These are phyloP conservation scores for Anthonomus grandis DNA, from an alignment of 1,140 invertebrate genomes.

Conservation along the genomic window DNA sequence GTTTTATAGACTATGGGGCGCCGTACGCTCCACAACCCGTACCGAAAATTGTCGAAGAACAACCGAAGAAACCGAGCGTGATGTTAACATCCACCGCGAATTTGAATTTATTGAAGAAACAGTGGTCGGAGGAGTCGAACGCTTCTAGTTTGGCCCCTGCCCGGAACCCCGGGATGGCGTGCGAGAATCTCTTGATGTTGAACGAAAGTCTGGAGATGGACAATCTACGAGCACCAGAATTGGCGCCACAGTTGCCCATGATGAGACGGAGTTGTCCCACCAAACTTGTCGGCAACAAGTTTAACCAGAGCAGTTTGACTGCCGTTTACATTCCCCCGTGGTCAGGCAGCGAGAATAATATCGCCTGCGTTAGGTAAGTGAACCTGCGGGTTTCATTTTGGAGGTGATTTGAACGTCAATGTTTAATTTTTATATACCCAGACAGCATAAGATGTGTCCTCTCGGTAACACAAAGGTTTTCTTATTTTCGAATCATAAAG, in stretches of 20 bases:
- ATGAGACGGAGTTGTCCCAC: conserved; percentile 51
- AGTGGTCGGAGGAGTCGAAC: conserved; percentile 58
- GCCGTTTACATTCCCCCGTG: conserved; percentile 55
- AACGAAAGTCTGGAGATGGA: conserved; percentile 53
- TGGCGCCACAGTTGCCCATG: conserved; percentile 37
- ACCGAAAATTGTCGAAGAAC: conserved; percentile 29
- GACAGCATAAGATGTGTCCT: too few relatives aligned
- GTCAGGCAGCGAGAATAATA: conserved; percentile 48
- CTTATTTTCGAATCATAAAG: too few relatives aligned
- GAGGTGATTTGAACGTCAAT: too few relatives aligned
- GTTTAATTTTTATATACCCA: too few relatives aligned
- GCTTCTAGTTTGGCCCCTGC: conserved; percentile 55
- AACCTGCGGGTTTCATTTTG: too few relatives aligned
- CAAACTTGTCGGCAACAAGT: conserved; percentile 57
- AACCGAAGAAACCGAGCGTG: conserved; percentile 39
- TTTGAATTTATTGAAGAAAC: conserved; percentile 47
- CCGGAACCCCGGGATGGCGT: conserved; percentile 55
- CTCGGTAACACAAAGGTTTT: too few relatives aligned
- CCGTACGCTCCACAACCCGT: too few relatives aligned
- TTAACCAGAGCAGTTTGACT: conserved; percentile 53
- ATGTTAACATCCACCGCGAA: conserved; percentile 51
- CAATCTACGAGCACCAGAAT: conserved; percentile 22
- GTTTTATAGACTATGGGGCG: conserved; percentile 52
- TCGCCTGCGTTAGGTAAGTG: too few relatives aligned
- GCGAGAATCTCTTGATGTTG: conserved; percentile 62